These are phyloP conservation scores for Alcedo atthis DNA, from an alignment of 2,797 vertebrate species.

Conservation along the genomic window DNA sequence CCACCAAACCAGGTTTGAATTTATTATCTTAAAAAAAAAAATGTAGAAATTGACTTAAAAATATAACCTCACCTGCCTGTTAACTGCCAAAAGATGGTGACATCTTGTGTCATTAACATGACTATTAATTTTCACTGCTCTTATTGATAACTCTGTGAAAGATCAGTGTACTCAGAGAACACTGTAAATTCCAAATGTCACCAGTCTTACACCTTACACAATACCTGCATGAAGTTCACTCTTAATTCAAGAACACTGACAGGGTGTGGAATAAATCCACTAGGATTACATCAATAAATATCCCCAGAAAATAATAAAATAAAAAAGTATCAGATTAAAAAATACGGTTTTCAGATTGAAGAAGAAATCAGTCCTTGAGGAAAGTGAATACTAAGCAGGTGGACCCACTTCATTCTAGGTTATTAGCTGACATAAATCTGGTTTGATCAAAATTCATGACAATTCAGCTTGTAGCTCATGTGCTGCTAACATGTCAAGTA, in stretches of 20 bases:
- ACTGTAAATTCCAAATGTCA: background rate
- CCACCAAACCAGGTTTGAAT: background rate
- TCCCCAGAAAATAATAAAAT: background rate
- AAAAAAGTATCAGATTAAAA: background rate
- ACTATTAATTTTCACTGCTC: background rate
- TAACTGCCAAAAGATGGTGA: background rate
- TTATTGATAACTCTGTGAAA: background rate
- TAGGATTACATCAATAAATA: background rate
- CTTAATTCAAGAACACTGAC: background rate
- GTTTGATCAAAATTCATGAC: background rate
- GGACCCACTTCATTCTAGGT: background rate
- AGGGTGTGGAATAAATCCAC: background rate
- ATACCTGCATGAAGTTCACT: background rate
- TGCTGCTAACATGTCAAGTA: background rate
- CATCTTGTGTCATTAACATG: background rate
- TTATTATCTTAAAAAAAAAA: background rate
- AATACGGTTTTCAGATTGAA: background rate
- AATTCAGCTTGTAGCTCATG: background rate
- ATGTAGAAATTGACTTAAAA: background rate
- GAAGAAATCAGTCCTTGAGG: background rate
- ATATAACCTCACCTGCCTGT: background rate
- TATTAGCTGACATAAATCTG: background rate
- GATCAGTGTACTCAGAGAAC: background rate
- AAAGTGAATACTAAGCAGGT: background rate
- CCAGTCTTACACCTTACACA: background rate